These are phyloP conservation scores for Heterohyrax brucei DNA, from an alignment of 2,797 vertebrate genomes.

Conservation along the genomic window DNA sequence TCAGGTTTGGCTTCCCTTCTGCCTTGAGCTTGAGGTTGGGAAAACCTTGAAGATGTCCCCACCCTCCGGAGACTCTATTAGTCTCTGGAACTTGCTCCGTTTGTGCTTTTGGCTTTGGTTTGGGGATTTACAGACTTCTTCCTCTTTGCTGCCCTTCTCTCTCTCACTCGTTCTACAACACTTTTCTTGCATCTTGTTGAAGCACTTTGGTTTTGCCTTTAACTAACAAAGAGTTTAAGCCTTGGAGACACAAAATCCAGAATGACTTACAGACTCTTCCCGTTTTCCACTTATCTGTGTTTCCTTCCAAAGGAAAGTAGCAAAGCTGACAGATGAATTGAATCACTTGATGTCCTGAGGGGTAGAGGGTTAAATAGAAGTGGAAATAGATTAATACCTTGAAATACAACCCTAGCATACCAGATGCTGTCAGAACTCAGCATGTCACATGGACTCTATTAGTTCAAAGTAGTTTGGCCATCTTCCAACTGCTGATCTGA, in stretches of 20 bases:
- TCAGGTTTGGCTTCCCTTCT: background rate
- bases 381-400: conserved; percentile 49
- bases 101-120: background rate
- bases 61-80: background rate
- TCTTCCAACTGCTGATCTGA: conserved; percentile 37
- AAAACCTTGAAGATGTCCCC: background rate
- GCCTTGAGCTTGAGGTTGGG: background rate
- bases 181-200: background rate
- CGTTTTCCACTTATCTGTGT: conserved; percentile 30
- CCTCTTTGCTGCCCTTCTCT: background rate
- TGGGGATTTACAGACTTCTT: background rate
- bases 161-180: background rate
- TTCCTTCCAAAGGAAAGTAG: conserved; percentile 48
- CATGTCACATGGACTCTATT: background rate
- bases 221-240: conserved; percentile 4
- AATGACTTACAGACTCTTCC: background rate
- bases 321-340: background rate
- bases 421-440: conserved; percentile 40
- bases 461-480: conserved; percentile 46
- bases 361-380: background rate
- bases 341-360: conserved; percentile 2
- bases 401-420: conserved; percentile 19
- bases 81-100: background rate
- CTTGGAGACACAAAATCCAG: conserved; percentile 11
- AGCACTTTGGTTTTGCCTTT: conserved; percentile 17